These are phyloP conservation scores for Strix uralensis DNA, from an alignment of 2,113 vertebrate species.

Conservation along the genomic window DNA sequence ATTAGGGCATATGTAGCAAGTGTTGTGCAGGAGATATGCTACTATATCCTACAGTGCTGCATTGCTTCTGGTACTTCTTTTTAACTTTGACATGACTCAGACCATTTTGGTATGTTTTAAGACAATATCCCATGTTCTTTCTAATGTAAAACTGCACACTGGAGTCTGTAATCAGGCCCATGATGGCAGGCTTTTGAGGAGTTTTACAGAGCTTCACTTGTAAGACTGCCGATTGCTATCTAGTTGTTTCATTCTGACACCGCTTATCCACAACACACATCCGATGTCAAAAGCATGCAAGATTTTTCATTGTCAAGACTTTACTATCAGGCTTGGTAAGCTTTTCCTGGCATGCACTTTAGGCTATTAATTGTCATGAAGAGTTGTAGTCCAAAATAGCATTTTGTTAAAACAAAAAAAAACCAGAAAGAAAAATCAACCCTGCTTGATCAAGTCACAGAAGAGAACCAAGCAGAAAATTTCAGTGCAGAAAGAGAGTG, in stretches of 20 bases:
- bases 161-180: neutral
- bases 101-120: neutral
- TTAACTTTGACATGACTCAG: neutral
- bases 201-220: neutral
- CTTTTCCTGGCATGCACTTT: neutral
- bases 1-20: neutral
- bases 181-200: neutral
- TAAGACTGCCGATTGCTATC: neutral
- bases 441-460: neutral
- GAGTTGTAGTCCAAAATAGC: neutral
- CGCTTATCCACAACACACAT: neutral
- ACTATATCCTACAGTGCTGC: neutral
- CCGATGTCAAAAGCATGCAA: neutral
- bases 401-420: neutral
- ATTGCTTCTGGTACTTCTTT: neutral
- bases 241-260: neutral
- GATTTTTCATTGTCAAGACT: neutral
- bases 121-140: neutral
- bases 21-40: neutral
- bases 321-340: neutral
- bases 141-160: neutral
- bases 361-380: neutral
- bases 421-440: neutral
- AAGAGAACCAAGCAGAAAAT: neutral
- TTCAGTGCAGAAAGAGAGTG: neutral